Evolutionary conservation across 2,888 invertebrate species (phyloP).

Genomic region (Furcula furcula): DNA sequence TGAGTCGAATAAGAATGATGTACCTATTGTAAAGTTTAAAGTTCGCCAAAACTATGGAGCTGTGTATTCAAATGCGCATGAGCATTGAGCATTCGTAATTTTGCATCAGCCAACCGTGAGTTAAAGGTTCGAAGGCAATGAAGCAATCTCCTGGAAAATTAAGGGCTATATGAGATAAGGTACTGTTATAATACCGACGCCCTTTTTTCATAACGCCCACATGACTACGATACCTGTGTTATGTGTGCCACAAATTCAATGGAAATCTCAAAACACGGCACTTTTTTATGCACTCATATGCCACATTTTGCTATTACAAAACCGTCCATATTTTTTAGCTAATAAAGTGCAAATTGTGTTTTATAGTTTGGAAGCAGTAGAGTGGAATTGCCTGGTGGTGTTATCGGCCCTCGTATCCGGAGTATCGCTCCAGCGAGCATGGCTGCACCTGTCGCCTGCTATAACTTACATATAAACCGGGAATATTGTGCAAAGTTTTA

Average conservation of each 20-base stretch:
- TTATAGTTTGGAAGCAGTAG: slow-evolving; percentile 39
- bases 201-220: slow-evolving; percentile 50
- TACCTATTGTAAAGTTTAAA: slow-evolving; percentile 58
- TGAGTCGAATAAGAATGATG: slow-evolving; percentile 62
- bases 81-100: slow-evolving; percentile 38
- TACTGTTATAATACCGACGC: slow-evolving; percentile 22
- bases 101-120: slow-evolving; percentile 41
- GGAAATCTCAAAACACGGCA: slow-evolving; percentile 27
- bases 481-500: slow-evolving; percentile 15
- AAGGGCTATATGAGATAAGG: slow-evolving; percentile 41
- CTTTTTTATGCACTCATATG: slow-evolving; percentile 15
- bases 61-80: slow-evolving; percentile 42
- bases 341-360: slow-evolving; percentile 23
- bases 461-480: slow-evolving; percentile 32
- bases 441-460: slow-evolving; percentile 64
- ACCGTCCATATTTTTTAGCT: slow-evolving; percentile 5
- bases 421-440: slow-evolving; percentile 56
- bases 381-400: slow-evolving; percentile 48
- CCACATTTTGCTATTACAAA: slow-evolving; percentile 4
- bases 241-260: slow-evolving; percentile 53
- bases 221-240: slow-evolving; percentile 54
- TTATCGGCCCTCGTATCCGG: slow-evolving; percentile 54
- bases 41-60: slow-evolving; percentile 65
- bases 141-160: slow-evolving; percentile 62
- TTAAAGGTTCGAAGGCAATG: slow-evolving; percentile 40